A percentile compares a stretch with the other conserved stretches of the same genome.
Evolutionary conservation across 1,140 invertebrate genomes (phyloP).

Genomic region (Listronotus oregonensis): DNA sequence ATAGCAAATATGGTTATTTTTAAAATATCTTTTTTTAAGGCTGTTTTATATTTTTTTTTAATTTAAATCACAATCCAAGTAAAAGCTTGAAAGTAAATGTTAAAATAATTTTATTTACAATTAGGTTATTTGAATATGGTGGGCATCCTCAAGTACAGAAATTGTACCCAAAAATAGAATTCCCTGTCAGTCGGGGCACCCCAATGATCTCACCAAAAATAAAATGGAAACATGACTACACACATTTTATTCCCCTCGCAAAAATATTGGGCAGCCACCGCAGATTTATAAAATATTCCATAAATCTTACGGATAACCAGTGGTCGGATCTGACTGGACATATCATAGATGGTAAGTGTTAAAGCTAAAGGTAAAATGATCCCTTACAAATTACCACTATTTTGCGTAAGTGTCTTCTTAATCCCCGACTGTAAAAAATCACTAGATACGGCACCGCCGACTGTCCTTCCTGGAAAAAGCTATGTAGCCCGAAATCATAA

Average conservation of each 20-base stretch:
- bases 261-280: neutral
- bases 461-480: no score
- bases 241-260: constrained; percentile 51
- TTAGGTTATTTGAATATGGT: constrained; percentile 66
- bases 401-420: no score
- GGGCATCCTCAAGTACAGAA: constrained; percentile 60
- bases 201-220: constrained; percentile 66
- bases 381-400: no score
- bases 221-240: constrained; percentile 67
- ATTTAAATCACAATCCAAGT: no score
- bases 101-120: neutral
- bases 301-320: constrained; percentile 69
- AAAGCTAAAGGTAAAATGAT: no score
- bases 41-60: no score
- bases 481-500: no score
- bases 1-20: no score
- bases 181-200: constrained; percentile 66
- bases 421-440: no score
- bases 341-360: constrained; percentile 75
- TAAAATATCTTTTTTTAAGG: no score
- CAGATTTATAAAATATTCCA: neutral
- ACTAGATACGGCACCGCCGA: no score
- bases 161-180: constrained; percentile 61
- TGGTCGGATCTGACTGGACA: constrained; percentile 83
- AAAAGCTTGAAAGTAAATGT: neutral